These are phyloP conservation scores for Hecatera dysodea DNA, from an alignment of 2,888 invertebrate species.

Conservation along the genomic window DNA sequence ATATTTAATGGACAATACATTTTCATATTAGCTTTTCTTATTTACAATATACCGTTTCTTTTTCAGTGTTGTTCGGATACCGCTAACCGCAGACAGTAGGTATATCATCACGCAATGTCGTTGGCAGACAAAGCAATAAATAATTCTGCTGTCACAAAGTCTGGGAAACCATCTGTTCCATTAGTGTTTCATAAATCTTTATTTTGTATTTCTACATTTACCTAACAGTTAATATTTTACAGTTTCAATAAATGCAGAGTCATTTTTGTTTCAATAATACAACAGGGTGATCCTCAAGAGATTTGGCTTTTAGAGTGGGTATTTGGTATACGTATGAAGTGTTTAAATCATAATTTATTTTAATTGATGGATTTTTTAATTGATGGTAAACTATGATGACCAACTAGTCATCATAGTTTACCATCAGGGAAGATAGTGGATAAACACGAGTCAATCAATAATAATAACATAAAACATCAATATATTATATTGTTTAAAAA, in stretches of 20 bases:
- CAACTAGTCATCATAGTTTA: no score
- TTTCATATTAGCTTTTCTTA: slow-evolving; percentile 31
- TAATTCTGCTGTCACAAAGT: slow-evolving; percentile 53
- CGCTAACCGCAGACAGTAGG: slow-evolving; percentile 37
- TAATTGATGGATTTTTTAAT: no score
- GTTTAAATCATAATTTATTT: no score
- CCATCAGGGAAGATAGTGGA: no score
- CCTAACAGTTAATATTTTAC: neutral
- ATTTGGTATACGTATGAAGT: neutral
- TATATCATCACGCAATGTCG: slow-evolving; percentile 46
- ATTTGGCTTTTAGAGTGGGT: neutral
- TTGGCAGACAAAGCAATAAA: slow-evolving; percentile 54
- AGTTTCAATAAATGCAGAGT: no score
- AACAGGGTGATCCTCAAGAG: no score
- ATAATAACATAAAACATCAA: no score
- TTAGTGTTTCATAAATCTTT: slow-evolving; percentile 46
- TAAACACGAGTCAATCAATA: no score
- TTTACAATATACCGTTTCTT: slow-evolving; percentile 52
- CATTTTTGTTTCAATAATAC: no score
- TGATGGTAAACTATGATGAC: no score
- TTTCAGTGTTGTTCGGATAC: slow-evolving; percentile 41
- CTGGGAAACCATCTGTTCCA: slow-evolving; percentile 45
- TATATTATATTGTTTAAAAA: no score
- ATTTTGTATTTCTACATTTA: slow-evolving; percentile 28
- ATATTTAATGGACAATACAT: slow-evolving; percentile 21